phyloP scores from a whole-genome alignment of 2,797 vertebrate species.

The Danio aesculapii region DNA sequence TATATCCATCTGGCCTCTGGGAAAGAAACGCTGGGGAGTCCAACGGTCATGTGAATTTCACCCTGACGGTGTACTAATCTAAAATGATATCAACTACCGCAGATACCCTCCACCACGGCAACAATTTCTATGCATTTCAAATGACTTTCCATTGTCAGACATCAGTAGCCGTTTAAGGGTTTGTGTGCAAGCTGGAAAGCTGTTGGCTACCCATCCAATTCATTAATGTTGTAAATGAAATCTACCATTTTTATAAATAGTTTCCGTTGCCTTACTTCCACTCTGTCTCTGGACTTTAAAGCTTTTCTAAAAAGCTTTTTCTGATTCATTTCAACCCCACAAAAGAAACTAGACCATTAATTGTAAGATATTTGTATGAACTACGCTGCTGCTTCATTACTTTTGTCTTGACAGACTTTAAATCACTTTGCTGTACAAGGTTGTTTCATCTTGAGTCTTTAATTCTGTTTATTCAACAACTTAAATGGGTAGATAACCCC shows the following conservation, averaged over 20 bases:
- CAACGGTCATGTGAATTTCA: constrained; percentile 52
- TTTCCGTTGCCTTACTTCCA: not conserved
- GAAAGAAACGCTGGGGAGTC: constrained; percentile 38
- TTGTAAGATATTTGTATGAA: constrained; percentile 13
- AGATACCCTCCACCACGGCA: constrained; percentile 35
- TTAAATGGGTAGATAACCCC: not conserved
- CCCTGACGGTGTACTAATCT: constrained; percentile 60
- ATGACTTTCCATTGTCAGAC: constrained; percentile 51
- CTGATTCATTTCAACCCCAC: not conserved
- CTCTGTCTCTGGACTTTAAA: not conserved
- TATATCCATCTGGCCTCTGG: constrained; percentile 43
- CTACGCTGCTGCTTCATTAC: not conserved
- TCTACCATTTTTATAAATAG: not conserved
- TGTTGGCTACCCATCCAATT: constrained; percentile 26
- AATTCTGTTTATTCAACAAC: not conserved
- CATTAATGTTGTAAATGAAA: constrained; percentile 42
- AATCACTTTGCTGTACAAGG: not conserved
- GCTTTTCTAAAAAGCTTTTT: not conserved
- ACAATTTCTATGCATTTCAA: constrained; percentile 57
- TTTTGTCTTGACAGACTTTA: not conserved
- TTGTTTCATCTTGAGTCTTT: too few relatives aligned
- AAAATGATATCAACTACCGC: constrained; percentile 47
- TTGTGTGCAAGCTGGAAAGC: constrained; percentile 20
- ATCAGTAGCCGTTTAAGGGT: constrained; percentile 34
- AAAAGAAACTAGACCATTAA: not conserved